Percentiles rank a stretch among this genome's conserved stretches.
These are phyloP conservation scores for Calonectris borealis DNA, from an alignment of 2,113 vertebrate genomes.

Conservation along the genomic window DNA sequence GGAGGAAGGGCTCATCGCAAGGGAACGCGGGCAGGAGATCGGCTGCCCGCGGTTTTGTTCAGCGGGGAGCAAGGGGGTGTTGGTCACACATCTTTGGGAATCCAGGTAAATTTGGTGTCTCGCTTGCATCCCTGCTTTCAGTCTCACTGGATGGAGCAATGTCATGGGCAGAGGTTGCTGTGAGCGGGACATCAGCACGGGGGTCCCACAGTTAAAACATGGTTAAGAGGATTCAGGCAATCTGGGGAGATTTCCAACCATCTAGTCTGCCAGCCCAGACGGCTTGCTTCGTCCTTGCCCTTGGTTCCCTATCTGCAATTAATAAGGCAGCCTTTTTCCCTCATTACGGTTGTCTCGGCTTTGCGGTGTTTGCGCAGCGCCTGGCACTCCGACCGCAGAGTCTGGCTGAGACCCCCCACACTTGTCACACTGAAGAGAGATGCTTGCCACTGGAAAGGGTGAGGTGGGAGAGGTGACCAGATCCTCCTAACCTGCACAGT, in stretches of 20 bases:
- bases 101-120: background rate
- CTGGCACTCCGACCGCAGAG: rapidly evolving
- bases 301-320: background rate
- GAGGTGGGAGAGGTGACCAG: background rate
- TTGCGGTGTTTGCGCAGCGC: background rate
- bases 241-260: background rate
- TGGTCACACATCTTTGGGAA: background rate
- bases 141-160: background rate
- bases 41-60: background rate
- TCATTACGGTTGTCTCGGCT: rapidly evolving
- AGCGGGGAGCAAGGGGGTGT: background rate
- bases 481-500: background rate
- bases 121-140: background rate
- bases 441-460: background rate
- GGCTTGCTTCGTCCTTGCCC: background rate
- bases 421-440: background rate
- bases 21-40: background rate
- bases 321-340: background rate
- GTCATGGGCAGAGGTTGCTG: background rate
- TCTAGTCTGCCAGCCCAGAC: background rate
- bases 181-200: background rate
- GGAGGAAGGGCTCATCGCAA: background rate
- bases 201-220: rapidly evolving
- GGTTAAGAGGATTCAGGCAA: background rate
- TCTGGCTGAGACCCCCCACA: background rate